Base-by-base conservation (phyloP, 2,113 vertebrate species). In the Pseudorasbora parva region DNA sequence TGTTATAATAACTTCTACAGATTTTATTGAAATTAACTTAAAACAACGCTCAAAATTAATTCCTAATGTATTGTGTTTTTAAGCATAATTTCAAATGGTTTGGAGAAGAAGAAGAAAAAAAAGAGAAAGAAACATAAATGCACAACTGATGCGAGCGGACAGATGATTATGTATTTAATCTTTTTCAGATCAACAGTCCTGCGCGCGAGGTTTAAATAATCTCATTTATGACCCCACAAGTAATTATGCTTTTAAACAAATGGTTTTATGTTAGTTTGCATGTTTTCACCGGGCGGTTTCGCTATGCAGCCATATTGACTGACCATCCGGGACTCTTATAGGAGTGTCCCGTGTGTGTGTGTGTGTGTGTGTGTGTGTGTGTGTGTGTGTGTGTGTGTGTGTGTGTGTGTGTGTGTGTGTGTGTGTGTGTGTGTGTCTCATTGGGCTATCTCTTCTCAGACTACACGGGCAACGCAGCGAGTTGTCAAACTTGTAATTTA, bases 241-340 rank as follows among this genome's bases (percentile, higher is more conserved):
- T 43, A 5, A 17, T 78, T 11, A 25, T 19, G 1, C 2, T 30
- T 66, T 45, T 60, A 25, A 49, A 80, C 41, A 4, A 14, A 25
- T 79, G 62, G 12, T 37, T 54, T 69, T 51, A 56, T 69, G 30
- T 56, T 5, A 23, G 47, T 81, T 77, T 37, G 5, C 2, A 8
- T 56, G 64, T 1, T 54, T 33, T 33, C 45, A 66, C 43, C 45
- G 27, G 78, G 9, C 2, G 4, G 62, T 19, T 79, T 64, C 5
- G 45, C 27, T 4, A 37, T 68, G 62, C 27, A 54, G 79, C 79
- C 79, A 69, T 81, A 41, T 81, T 81, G 64, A 71, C 62, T 81
- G 79, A 81, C 79, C 64, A 81, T 81, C 79, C 79, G 79, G 79
- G 79, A 81, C 79, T 49, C 54, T 81, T 71, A 54, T 25, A 81